Evolutionary conservation across 2,113 vertebrate species (phyloP).

Genomic region (Labeo catla): DNA sequence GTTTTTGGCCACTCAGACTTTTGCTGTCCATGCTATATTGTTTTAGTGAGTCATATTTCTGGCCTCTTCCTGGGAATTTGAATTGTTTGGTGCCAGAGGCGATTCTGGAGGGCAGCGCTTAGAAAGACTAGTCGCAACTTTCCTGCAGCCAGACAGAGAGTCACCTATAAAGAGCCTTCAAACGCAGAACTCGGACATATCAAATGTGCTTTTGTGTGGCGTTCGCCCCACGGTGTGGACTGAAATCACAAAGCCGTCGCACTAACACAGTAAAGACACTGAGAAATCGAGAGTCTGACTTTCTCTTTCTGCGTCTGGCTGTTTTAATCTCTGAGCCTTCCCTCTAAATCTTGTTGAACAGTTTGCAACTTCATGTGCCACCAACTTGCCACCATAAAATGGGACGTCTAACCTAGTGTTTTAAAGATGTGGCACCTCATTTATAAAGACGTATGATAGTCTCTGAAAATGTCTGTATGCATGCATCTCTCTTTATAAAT

Average conservation of each 20-base stretch:
- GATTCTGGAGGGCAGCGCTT: slow-evolving; percentile 49
- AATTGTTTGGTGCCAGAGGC: slow-evolving; percentile 50
- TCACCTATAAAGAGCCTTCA: slow-evolving; percentile 16
- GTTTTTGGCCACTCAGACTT: slow-evolving; percentile 1
- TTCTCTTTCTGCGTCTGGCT: background rate
- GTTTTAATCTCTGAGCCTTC: background rate
- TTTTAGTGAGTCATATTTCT: slow-evolving; percentile 26
- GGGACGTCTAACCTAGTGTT: too few species aligned
- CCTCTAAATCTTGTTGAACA: background rate
- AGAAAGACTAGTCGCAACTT: slow-evolving; percentile 38
- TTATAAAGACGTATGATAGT: too few species aligned
- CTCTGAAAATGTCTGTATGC: too few species aligned
- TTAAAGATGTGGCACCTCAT: too few species aligned
- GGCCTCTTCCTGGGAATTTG: slow-evolving; percentile 27
- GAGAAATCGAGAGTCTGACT: background rate
- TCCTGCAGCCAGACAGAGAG: slow-evolving; percentile 5
- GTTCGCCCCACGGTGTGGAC: background rate
- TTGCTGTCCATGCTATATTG: background rate
- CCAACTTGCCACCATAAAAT: background rate
- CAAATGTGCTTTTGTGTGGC: slow-evolving; percentile 32
- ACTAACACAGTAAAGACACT: background rate
- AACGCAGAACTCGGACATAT: slow-evolving; percentile 34
- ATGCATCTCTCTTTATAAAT: too few species aligned
- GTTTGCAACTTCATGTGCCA: background rate
- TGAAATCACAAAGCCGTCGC: slow-evolving; percentile 1